phyloP scores from a whole-genome alignment of 2,797 vertebrate species.

The Acrossocheilus wenchowensis region DNA sequence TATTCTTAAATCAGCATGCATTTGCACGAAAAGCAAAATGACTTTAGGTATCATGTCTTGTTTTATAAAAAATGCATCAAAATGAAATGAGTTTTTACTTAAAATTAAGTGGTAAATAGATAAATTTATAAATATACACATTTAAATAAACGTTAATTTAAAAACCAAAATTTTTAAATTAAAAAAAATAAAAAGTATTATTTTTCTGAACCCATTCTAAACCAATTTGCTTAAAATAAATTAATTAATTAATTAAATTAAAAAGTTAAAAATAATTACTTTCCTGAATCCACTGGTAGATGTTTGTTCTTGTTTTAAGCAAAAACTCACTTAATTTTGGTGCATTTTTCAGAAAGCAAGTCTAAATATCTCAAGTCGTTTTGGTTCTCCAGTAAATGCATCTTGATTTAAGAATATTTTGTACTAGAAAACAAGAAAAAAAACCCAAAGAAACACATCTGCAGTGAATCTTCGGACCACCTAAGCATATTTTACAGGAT shows the following conservation, averaged over 20 bases:
- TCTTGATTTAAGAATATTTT: background rate
- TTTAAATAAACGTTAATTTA: background rate
- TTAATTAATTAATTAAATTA: too few relatives aligned
- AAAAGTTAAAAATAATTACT: background rate
- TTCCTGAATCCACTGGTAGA: background rate
- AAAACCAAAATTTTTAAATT: too few relatives aligned
- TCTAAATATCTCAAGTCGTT: background rate
- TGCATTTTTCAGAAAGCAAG: background rate
- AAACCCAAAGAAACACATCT: background rate
- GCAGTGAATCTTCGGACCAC: slow-evolving; percentile 59
- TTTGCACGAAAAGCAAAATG: background rate
- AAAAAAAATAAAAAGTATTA: too few relatives aligned
- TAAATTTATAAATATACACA: background rate
- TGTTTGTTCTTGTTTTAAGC: background rate
- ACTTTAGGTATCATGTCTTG: background rate
- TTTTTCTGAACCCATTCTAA: background rate
- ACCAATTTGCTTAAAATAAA: background rate
- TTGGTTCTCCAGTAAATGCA: background rate
- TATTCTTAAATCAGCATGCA: background rate
- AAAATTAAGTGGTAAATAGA: background rate
- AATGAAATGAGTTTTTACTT: background rate
- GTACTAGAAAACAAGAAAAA: background rate
- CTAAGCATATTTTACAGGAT: slow-evolving; percentile 62
- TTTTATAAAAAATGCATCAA: background rate
- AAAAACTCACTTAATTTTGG: too few relatives aligned